These are phyloP conservation scores for Cossypha heuglini DNA, from an alignment of 2,797 vertebrate species.

Conservation along the genomic window DNA sequence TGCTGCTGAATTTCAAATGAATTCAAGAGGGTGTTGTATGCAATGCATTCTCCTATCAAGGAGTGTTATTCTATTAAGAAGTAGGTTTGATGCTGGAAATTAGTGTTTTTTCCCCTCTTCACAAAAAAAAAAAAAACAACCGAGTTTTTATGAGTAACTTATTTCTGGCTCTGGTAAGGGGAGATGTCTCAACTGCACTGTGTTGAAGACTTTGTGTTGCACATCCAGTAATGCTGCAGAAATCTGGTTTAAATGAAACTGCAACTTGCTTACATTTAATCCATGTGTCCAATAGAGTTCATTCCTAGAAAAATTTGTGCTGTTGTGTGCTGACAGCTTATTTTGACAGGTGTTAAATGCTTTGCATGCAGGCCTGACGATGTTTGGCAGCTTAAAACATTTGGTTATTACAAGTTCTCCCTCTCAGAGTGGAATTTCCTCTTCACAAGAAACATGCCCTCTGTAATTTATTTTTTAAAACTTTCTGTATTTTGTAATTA, in stretches of 20 bases:
- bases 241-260: neutral
- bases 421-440: neutral
- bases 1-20: constrained; percentile 16
- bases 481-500: neutral
- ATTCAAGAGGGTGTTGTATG: neutral
- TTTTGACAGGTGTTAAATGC: constrained; percentile 45
- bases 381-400: neutral
- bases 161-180: neutral
- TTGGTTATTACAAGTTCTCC: neutral
- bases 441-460: neutral
- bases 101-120: neutral
- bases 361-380: neutral
- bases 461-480: neutral
- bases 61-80: neutral
- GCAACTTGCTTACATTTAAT: neutral
- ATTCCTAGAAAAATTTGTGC: constrained; percentile 4
- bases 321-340: neutral
- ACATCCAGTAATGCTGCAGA: neutral
- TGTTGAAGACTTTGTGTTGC: neutral
- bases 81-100: neutral
- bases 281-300: neutral
- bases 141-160: neutral
- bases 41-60: neutral
- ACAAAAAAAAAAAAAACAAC: neutral
- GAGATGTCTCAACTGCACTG: neutral